Percentiles rank a stretch among this genome's conserved stretches.
Conservation (phyloP, 2,888 invertebrate species). For the Andrena bucephala region DNA sequence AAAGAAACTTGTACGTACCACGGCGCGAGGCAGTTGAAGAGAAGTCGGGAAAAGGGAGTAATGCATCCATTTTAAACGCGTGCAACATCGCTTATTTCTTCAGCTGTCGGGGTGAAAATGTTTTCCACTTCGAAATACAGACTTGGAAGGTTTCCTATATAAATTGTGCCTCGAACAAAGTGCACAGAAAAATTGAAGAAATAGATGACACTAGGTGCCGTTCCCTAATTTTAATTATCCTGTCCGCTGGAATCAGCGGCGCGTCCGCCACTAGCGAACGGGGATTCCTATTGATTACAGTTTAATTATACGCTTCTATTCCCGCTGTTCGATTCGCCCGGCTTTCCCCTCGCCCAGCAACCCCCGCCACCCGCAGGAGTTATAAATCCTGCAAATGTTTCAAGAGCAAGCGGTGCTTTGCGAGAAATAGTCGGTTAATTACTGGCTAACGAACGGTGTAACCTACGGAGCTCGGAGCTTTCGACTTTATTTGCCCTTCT, state of each 20-base stretch:
- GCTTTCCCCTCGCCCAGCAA: neutral
- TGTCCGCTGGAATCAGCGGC: neutral
- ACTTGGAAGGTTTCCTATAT: no score
- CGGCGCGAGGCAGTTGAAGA: neutral
- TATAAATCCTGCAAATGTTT: conserved; percentile 44
- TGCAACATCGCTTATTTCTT: no score
- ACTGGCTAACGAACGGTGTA: conserved; percentile 47
- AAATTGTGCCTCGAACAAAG: no score
- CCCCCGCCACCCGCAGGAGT: neutral
- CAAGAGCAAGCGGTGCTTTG: conserved; percentile 13
- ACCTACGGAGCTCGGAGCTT: neutral
- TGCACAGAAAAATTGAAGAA: neutral
- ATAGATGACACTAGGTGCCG: neutral
- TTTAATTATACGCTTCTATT: conserved; percentile 20
- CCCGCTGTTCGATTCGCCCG: neutral
- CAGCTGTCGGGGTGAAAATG: no score
- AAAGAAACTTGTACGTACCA: neutral
- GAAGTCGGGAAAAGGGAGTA: neutral
- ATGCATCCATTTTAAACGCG: neutral
- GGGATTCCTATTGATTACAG: conserved; percentile 4
- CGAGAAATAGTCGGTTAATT: conserved; percentile 52
- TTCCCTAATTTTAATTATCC: neutral
- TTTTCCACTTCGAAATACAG: no score
- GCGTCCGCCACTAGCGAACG: neutral
- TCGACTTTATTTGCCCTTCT: conserved; percentile 36